Evolutionary conservation across 2,797 vertebrate species (phyloP).

Genomic region (Diceros bicornis): DNA sequence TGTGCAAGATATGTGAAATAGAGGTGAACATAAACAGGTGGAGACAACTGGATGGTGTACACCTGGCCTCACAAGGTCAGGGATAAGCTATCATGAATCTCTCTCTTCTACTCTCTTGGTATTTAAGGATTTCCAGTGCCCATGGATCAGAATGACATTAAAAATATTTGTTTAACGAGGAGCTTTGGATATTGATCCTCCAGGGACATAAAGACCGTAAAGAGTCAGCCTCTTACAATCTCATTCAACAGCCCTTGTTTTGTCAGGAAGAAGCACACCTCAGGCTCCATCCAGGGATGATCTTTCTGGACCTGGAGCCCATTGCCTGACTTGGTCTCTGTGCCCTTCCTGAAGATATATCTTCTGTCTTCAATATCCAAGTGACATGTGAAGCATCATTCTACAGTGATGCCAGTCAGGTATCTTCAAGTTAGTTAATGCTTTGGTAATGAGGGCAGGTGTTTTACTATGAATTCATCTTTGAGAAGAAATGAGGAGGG

Average conservation of each 20-base stretch:
- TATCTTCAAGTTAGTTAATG: background rate
- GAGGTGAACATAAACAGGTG: too few species aligned
- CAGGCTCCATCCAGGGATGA: too few species aligned
- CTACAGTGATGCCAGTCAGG: background rate
- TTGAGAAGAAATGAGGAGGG: too few species aligned
- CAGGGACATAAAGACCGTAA: background rate
- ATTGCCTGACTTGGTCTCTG: rapidly evolving
- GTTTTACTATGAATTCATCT: background rate
- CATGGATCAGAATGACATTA: background rate
- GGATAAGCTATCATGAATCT: background rate
- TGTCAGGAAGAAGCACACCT: background rate
- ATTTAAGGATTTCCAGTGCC: background rate
- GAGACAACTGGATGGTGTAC: too few species aligned
- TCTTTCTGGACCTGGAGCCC: background rate
- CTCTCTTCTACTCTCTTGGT: background rate
- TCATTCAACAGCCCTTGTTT: too few species aligned
- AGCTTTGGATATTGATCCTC: background rate
- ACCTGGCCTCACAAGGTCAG: background rate
- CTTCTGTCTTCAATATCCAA: background rate
- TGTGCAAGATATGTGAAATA: too few species aligned
- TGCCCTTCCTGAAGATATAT: too few species aligned
- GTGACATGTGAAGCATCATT: too few species aligned
- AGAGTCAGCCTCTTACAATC: too few species aligned
- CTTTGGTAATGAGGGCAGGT: too few species aligned
- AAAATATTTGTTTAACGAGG: constrained; percentile 1